phyloP scores from a whole-genome alignment of 1,140 invertebrate species.

The Aradophagus sp. region DNA sequence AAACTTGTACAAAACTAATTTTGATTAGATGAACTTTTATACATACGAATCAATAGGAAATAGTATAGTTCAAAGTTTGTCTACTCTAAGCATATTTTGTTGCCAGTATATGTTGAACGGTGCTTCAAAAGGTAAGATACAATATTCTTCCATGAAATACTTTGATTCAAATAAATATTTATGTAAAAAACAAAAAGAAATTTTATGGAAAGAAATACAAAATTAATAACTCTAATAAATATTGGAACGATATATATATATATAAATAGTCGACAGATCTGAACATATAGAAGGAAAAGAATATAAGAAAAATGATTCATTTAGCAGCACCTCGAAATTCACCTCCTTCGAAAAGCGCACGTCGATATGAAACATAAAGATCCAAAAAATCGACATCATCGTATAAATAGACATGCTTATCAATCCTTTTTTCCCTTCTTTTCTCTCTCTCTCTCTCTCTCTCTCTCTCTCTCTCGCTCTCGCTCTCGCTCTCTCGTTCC shows the following conservation, averaged over 20 bases:
- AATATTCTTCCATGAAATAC: constrained; percentile 7
- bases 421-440: constrained; percentile 7
- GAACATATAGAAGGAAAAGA: too few relatives aligned
- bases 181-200: constrained; percentile 29
- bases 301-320: constrained; percentile 9
- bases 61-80: constrained; percentile 9
- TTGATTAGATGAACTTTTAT: constrained; percentile 19
- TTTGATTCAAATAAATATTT: constrained; percentile 42
- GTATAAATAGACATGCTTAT: constrained; percentile 23
- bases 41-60: constrained; percentile 22
- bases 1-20: constrained; percentile 44
- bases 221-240: constrained; percentile 32
- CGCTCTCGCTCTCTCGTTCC: neutral
- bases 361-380: constrained; percentile 28
- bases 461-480: too few relatives aligned
- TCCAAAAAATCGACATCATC: constrained; percentile 30
- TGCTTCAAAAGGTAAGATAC: constrained; percentile 16
- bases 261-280: too few relatives aligned
- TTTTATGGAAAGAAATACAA: too few relatives aligned
- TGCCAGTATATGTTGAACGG: too few relatives aligned
- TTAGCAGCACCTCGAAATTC: constrained; percentile 31
- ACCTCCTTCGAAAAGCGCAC: constrained; percentile 42
- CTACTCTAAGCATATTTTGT: too few relatives aligned
- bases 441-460: too few relatives aligned
- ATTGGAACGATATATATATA: constrained; percentile 13